Base-by-base conservation (phyloP, 2,797 vertebrate species). In the Mallotus villosus region DNA sequence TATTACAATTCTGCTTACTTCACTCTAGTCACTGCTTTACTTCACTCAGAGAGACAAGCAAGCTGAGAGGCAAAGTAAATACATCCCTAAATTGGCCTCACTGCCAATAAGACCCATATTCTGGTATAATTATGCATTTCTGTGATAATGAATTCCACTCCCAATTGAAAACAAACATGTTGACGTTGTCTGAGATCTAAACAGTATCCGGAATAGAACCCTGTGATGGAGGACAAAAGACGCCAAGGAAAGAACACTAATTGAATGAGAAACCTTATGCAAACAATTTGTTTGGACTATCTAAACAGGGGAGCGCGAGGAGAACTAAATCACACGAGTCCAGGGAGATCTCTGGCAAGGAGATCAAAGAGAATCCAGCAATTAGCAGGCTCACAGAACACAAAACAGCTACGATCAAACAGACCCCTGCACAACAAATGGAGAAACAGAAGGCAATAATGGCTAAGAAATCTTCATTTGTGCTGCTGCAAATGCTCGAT, bases 321-420 rank as follows among this genome's bases (percentile, higher is more conserved):
- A 60, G 70, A 75, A 76, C 25, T 19, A 55, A 72, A 67, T 14
- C 24, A 76, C 60, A 29, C 25, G 59, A 80, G 68, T 75, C 82
- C 74, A 71, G 74, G 71, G 70, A 79, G 75, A 70, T 83, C 80
- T 69, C 79, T 5, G 5, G 68, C 70, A 69, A n/a, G 17, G 59
- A 80, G 81, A 86, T 86, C 71, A 87, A 84, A 87, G 70, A 67
- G 63, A 75, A 69, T 32, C 67, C 70, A 59, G 81, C 79, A 84
- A 88, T 86, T 85, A 88, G 77, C 74, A 64, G 65, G 61, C 67
- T 76, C 32, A 57, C 25, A 21, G 46, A 25, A 64, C 46, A 46
- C 34, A 0, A 69, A 53, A 11, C 53, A 72, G 2, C 70, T 62
- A 74, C 62, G 79, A 85, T 85, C 81, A 83, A 79, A 84, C 78